These are phyloP conservation scores for Passerculus sandwichensis DNA, from an alignment of 2,797 vertebrate species.

Conservation along the genomic window DNA sequence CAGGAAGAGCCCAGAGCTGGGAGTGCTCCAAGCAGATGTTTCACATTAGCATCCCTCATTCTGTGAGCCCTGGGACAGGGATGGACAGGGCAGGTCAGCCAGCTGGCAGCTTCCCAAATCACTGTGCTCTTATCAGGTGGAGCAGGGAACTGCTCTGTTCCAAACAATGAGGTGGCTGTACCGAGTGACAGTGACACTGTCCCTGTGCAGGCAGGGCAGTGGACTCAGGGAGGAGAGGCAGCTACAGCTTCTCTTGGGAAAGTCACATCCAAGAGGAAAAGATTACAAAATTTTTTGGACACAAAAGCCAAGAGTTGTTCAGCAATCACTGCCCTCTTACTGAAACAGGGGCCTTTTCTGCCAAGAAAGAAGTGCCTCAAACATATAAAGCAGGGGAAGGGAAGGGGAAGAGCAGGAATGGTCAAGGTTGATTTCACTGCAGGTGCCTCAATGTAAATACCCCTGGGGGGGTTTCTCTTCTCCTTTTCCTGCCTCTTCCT, in stretches of 20 bases:
- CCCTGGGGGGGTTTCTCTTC: no score
- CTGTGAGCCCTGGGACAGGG: not conserved
- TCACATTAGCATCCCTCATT: not conserved
- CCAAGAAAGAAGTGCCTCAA: not conserved
- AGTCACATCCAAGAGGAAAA: not conserved
- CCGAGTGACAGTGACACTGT: not conserved
- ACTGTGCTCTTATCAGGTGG: not conserved
- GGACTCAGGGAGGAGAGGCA: accelerated
- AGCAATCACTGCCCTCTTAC: not conserved
- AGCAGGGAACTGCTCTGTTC: not conserved
- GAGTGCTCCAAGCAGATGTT: not conserved
- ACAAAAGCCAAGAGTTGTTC: not conserved
- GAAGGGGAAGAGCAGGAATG: not conserved
- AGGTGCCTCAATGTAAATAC: not conserved
- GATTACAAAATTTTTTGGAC: not conserved
- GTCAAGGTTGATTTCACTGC: not conserved
- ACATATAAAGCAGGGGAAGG: not conserved
- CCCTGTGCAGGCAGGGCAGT: accelerated
- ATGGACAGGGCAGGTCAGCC: not conserved
- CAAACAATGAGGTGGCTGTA: accelerated
- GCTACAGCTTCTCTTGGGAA: not conserved
- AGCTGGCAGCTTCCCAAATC: not conserved
- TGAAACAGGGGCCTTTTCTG: not conserved
- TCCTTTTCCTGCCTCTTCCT: no score
- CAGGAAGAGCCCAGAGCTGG: not conserved